Base-by-base conservation (phyloP, 2,888 invertebrate genomes). In the Pollenia amentaria region DNA sequence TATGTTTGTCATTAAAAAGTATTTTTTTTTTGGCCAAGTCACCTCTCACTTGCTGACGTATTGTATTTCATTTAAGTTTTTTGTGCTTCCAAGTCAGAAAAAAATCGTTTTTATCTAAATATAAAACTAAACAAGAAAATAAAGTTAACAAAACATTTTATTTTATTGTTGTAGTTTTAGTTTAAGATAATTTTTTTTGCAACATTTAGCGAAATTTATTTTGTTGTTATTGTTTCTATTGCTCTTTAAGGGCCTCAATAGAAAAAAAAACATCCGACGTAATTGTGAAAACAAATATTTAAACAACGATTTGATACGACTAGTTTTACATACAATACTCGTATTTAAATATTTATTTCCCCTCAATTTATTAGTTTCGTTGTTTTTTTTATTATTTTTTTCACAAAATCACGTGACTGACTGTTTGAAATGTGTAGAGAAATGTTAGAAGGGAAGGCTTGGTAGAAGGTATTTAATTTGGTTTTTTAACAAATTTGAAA, bases 321-420 rank as follows among this genome's bases (percentile, higher is more conserved):
- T 53, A 12, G 38, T 57, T 46, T 3, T 29, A 29, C 29, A 6
- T 29, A n/a, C n/a, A 72, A 44, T 21, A 60, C 21, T 46, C 29
- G 44, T 10, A 11, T 42, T 65, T 55, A 65, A 55, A 53, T n/a
- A 40, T 46, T 55, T 72, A 55, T 64, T 79, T 72, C 62, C 3
- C 42, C 64, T 73, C 40, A 73, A 65, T 48, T 64, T 65, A 38
- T 16, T 6, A 29, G 29, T 29, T 29, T 70, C 42, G 42, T 14
- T 57, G 1, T 70, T 51, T 72, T 29, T 18, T 60, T 46, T 12
- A 38, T 18, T 29, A 53, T 40, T 42, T 67, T 57, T 46, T 44
- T 29, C 29, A 29, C 29, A 29, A 29, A 60, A 51, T 40, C 77
- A 77, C 70, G 46, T 83, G 65, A 77, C 11, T 69, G 82, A 29